phyloP scores from a whole-genome alignment of 2,113 vertebrate species.

The Euleptes europaea region DNA sequence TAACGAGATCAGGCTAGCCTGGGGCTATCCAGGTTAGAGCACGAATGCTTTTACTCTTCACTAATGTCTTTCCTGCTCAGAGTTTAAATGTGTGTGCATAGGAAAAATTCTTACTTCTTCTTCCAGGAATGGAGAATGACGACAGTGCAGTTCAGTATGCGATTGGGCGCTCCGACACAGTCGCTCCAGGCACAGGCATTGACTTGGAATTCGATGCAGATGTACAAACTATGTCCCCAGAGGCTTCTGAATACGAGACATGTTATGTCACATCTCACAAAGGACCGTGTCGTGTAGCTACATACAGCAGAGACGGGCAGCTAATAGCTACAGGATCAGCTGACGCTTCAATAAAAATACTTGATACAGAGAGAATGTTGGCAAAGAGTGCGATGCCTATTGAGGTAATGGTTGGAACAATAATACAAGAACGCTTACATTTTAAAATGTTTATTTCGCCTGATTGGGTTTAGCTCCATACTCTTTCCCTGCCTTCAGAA shows the following conservation, averaged over 20 bases:
- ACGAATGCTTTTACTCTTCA: not conserved
- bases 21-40: no score
- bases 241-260: slow-evolving; percentile 96
- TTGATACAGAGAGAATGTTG: slow-evolving; percentile 97
- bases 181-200: slow-evolving; percentile 94
- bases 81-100: not conserved
- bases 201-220: slow-evolving; percentile 97
- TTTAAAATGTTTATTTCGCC: not conserved
- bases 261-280: slow-evolving; percentile 98
- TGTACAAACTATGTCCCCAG: slow-evolving; percentile 97
- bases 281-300: slow-evolving; percentile 93
- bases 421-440: not conserved
- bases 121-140: slow-evolving; percentile 95
- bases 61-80: not conserved
- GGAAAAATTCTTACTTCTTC: slow-evolving; percentile 6
- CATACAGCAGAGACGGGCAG: slow-evolving; percentile 94
- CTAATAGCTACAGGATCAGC: slow-evolving; percentile 96
- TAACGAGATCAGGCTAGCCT: no score
- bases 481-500: not conserved
- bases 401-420: slow-evolving; percentile 77
- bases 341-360: slow-evolving; percentile 96
- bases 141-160: slow-evolving; percentile 96
- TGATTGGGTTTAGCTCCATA: not conserved
- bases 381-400: slow-evolving; percentile 98
- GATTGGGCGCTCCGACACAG: slow-evolving; percentile 93